These are phyloP conservation scores for Hipposideros larvatus DNA, from an alignment of 2,797 vertebrate genomes.

Conservation along the genomic window DNA sequence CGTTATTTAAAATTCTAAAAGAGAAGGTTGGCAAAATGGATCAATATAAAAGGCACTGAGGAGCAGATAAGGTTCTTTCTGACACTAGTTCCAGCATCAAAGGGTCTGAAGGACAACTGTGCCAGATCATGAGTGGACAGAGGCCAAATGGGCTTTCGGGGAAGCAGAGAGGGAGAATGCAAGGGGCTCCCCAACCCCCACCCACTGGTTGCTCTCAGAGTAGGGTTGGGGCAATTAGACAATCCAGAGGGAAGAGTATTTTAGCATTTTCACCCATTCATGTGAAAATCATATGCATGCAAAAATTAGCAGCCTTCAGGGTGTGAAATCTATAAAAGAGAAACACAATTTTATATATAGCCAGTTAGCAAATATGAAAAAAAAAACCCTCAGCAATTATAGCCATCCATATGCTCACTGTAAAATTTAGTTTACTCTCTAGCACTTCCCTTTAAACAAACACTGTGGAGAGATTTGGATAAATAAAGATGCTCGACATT, in stretches of 20 bases:
- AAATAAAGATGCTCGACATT: slow-evolving; percentile 86
- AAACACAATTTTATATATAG: slow-evolving; percentile 85
- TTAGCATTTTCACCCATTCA: slow-evolving; percentile 83
- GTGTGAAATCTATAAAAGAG: slow-evolving; percentile 84
- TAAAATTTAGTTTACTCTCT: slow-evolving; percentile 84
- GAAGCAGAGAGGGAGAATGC: background rate
- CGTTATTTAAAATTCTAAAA: slow-evolving; percentile 43
- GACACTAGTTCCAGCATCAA: background rate
- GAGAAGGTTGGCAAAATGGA: slow-evolving; percentile 25
- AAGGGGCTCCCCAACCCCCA: background rate
- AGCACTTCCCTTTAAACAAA: slow-evolving; percentile 84
- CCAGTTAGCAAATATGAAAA: slow-evolving; percentile 82
- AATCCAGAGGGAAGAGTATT: slow-evolving; percentile 72
- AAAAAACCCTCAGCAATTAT: slow-evolving; percentile 80
- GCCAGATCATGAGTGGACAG: background rate
- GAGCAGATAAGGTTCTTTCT: background rate
- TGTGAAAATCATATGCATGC: slow-evolving; percentile 84
- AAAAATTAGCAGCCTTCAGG: slow-evolving; percentile 84
- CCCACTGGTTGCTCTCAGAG: slow-evolving; percentile 15
- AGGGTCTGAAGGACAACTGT: background rate
- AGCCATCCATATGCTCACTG: slow-evolving; percentile 84
- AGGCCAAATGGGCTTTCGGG: background rate
- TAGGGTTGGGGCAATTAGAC: slow-evolving; percentile 52
- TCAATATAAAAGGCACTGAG: background rate
- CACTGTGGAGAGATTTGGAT: slow-evolving; percentile 84